These are phyloP conservation scores for Dryoscopus gambensis DNA, from an alignment of 2,113 vertebrate genomes.

Conservation along the genomic window DNA sequence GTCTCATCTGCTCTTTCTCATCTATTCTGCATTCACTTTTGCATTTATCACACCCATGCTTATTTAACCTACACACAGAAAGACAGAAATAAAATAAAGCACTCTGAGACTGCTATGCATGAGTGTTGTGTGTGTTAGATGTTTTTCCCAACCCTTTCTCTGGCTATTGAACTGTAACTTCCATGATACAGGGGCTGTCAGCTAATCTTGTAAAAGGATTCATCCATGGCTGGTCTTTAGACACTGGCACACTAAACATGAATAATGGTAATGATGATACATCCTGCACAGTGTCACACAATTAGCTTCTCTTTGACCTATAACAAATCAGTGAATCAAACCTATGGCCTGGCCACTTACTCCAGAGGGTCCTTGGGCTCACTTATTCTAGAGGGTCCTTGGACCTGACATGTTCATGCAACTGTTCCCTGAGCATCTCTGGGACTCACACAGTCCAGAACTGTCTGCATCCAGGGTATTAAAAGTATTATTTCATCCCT, in stretches of 20 bases:
- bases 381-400: not conserved
- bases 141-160: not conserved
- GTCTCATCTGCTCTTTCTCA: not conserved
- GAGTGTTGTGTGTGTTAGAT: not conserved
- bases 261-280: not conserved
- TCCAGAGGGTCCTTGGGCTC: not conserved
- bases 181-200: not conserved
- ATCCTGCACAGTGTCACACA: not conserved
- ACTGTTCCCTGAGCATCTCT: not conserved
- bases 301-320: constrained; percentile 22
- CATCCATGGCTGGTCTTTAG: not conserved
- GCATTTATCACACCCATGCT: not conserved
- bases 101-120: not conserved
- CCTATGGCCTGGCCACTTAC: not conserved
- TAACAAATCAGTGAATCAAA: not conserved
- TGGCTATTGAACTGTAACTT: not conserved
- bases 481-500: not conserved
- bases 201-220: not conserved
- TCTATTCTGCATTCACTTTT: not conserved
- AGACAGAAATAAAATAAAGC: not conserved
- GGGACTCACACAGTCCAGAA: not conserved
- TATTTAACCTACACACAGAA: not conserved
- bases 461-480: not conserved
- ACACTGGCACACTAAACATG: not conserved
- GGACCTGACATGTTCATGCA: not conserved